phyloP scores from a whole-genome alignment of 2,888 invertebrate genomes.

The Nomada fabriciana region DNA sequence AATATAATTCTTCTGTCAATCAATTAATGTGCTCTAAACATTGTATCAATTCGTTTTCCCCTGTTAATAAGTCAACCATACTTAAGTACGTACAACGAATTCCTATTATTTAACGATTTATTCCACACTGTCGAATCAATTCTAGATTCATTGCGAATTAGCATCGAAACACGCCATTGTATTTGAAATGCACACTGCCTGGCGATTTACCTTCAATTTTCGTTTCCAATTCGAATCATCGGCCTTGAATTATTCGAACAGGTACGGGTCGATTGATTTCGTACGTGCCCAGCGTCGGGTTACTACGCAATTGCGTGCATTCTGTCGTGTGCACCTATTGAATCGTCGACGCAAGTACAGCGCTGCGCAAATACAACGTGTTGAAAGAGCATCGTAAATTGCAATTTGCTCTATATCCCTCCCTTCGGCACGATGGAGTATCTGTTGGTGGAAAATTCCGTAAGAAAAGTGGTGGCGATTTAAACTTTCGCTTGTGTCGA shows the following conservation, averaged over 20 bases:
- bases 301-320: slow-evolving; percentile 22
- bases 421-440: not conserved
- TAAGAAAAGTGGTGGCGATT: not conserved
- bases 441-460: slow-evolving; percentile 7
- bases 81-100: too few species aligned
- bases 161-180: not conserved
- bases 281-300: not conserved
- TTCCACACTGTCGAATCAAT: not conserved
- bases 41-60: too few species aligned
- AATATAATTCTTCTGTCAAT: too few species aligned
- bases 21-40: too few species aligned
- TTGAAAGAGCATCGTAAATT: slow-evolving; percentile 19
- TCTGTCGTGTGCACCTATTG: slow-evolving; percentile 32
- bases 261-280: not conserved
- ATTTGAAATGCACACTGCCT: not conserved
- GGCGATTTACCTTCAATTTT: not conserved
- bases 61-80: too few species aligned
- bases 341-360: slow-evolving; percentile 25
- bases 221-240: not conserved
- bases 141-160: not conserved
- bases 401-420: not conserved
- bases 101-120: too few species aligned
- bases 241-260: not conserved
- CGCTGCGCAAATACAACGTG: slow-evolving; percentile 9
- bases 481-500: not conserved